Conservation (phyloP, 2,797 vertebrate genomes). For the Falco berigora region DNA sequence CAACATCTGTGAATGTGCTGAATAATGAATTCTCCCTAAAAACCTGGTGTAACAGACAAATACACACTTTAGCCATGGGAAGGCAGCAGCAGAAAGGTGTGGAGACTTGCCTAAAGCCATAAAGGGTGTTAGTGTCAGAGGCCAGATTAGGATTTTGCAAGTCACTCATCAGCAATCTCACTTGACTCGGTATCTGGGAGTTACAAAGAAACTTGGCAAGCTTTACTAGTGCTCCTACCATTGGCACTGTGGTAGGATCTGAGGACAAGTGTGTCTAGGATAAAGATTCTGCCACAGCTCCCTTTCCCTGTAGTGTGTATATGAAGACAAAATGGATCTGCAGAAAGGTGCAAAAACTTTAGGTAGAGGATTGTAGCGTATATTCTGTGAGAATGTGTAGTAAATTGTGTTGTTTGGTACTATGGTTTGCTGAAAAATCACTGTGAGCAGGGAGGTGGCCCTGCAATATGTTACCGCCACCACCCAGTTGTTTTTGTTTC, state of each 20-base stretch:
- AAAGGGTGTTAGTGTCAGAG: neutral
- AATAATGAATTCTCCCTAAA: neutral
- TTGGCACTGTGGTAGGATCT: neutral
- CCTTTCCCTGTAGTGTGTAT: neutral
- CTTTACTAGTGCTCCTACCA: neutral
- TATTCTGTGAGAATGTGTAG: neutral
- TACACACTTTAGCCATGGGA: neutral
- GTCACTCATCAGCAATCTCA: neutral
- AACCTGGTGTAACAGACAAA: neutral
- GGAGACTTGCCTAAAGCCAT: slow-evolving; percentile 21
- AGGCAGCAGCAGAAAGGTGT: neutral
- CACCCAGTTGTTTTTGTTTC: neutral
- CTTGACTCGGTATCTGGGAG: neutral
- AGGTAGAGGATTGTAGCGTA: neutral
- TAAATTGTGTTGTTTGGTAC: neutral
- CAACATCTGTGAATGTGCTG: neutral
- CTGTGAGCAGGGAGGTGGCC: neutral
- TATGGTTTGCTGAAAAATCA: neutral
- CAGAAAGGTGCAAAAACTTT: neutral
- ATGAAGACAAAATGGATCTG: neutral
- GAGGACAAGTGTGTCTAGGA: fast-evolving
- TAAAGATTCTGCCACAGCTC: neutral
- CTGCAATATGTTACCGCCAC: neutral
- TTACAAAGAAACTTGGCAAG: slow-evolving; percentile 19
- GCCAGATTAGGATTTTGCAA: slow-evolving; percentile 10